Evolutionary conservation across 2,797 vertebrate species (phyloP), one percentile per base, ranked within the genome.

Genomic region (Acanthis flammea): DNA sequence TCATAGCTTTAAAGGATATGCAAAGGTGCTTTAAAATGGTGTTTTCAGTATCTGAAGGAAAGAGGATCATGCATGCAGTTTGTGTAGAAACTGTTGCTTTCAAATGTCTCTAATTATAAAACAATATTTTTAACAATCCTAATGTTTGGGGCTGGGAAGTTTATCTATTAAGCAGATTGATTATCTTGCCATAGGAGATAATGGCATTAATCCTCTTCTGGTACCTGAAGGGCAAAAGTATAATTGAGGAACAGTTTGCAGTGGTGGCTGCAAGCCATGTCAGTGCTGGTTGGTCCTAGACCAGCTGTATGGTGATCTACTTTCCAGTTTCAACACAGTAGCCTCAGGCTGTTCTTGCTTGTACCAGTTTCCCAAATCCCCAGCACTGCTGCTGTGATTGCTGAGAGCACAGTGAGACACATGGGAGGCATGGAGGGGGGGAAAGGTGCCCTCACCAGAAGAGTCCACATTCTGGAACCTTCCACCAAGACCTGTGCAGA

Each of bases 281-380:
- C 82, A 92, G 17, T 68, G 33, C 72, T 62, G 76, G 58, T 47
- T 92, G 70, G 50, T 86, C 75, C 35, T 89, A 42, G 47, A 66
- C 70, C 76, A 94, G 76, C 84, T 90, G 78, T 55, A 6, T 54
- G 71, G 19, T 90, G 91, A 83, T 92, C 78, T 72, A 65, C 84
- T 95, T 94, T 92, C 41, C 68, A 55, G 13, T 81, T 86, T 67
- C 86, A 81, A 37, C 14, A 30, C 30, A 25, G 53, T 65, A 73
- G 76, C 89, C 89, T 91, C 73, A 57, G 85, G 92, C 54, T 92
- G 58, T 73, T 78, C n/a, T 76, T 50, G 35, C 55, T 88, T 91
- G 73, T 37, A 80, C 61, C 91, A 66, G 41, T 80, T 92, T 94
- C 60, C 63, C 60, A 68, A 77, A 75, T 53, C 54, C 51, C 41